phyloP scores from a whole-genome alignment of 2,888 invertebrate genomes.

The Gortyna flavago region DNA sequence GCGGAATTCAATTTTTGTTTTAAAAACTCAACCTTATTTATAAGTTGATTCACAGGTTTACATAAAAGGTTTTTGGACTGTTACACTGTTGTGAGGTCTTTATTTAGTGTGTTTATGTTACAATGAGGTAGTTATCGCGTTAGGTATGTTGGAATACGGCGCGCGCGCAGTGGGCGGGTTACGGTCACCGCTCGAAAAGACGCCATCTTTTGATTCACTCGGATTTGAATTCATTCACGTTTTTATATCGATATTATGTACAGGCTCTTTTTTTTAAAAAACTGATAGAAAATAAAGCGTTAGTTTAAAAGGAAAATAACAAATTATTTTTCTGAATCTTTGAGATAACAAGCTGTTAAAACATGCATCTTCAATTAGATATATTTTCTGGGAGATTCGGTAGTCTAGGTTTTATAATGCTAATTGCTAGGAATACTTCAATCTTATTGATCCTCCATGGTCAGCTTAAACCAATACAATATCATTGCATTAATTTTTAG shows the following conservation, averaged over 20 bases:
- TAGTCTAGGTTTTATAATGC: background rate
- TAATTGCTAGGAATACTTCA: background rate
- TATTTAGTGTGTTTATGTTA: conserved; percentile 67
- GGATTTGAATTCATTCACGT: conserved; percentile 66
- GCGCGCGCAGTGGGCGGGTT: conserved; percentile 66
- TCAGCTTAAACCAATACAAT: background rate
- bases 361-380: background rate
- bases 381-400: background rate
- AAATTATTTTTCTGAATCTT: background rate
- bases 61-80: conserved; percentile 38
- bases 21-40: conserved; percentile 31
- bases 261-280: conserved; percentile 13
- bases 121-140: conserved; percentile 66
- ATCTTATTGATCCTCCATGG: too few species aligned
- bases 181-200: conserved; percentile 62
- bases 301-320: background rate
- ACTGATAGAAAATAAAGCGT: background rate
- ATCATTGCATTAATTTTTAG: background rate
- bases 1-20: conserved; percentile 21
- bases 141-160: conserved; percentile 54
- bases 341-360: background rate
- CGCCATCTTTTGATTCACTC: conserved; percentile 66
- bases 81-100: conserved; percentile 60
- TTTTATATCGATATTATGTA: conserved; percentile 53
- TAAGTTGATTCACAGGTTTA: conserved; percentile 48